Evolutionary conservation across 1,140 invertebrate species (phyloP).

Genomic region (Drosophila pandora): DNA sequence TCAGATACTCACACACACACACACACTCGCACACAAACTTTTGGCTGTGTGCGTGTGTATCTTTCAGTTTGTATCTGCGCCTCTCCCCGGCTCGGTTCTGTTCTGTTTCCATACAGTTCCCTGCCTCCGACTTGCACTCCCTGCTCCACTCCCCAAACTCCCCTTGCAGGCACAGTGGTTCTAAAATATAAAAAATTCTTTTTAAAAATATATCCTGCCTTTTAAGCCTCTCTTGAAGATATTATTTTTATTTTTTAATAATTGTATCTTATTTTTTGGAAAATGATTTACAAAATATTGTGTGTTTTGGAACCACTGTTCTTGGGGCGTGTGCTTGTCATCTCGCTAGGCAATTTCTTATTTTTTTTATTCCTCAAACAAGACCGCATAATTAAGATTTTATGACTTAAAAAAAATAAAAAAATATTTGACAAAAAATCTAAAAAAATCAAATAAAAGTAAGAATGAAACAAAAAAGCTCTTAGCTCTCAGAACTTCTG

Average conservation of each 20-base stretch:
- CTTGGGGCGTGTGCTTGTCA: conserved; percentile 40
- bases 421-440: conserved; percentile 23
- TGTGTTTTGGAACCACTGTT: conserved; percentile 14
- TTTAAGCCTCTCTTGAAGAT: not conserved
- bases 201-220: no score
- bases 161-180: conserved; percentile 31
- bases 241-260: not conserved
- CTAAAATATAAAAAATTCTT: not conserved
- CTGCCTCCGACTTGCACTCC: conserved; percentile 31
- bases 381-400: conserved; percentile 50
- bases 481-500: conserved; percentile 31
- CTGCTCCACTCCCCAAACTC: conserved; percentile 12
- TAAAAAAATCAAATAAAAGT: conserved; percentile 33
- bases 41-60: conserved; percentile 26
- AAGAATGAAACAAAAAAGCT: conserved; percentile 23
- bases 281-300: not conserved
- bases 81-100: conserved; percentile 15
- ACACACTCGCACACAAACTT: not conserved
- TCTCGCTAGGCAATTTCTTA: conserved; percentile 2
- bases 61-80: conserved; percentile 30
- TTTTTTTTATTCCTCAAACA: conserved; percentile 21
- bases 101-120: conserved; percentile 4
- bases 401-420: conserved; percentile 42
- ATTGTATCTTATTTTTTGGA: not conserved
- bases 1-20: conserved; percentile 42